Base-by-base conservation (phyloP, 2,888 invertebrate genomes). In the Chrysotoxum bicinctum region DNA sequence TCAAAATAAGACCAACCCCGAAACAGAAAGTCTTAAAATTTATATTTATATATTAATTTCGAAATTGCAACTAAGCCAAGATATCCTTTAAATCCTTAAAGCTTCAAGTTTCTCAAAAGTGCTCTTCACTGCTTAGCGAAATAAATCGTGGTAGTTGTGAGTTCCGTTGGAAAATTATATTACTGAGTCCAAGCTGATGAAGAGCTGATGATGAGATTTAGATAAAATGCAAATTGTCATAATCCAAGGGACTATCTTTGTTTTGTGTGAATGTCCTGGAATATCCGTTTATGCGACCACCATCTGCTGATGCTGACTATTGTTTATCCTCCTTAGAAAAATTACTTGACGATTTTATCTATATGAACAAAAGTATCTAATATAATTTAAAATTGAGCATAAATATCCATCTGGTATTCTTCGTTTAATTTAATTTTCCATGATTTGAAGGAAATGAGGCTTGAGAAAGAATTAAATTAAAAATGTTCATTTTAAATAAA, bases 161-260 rank as follows among this genome's bases (percentile, higher is more conserved):
- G n/a, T 60, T 43, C 10, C 37, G 37, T 14, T 14, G 32, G 19
- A 56, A 35, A 40, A 21, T 26, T 10, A 54, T 30, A 54, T 54
- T 54, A 32, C 16, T 54, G 45, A 58, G 40, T 73, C 60, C 62
- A 73, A 62, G 60, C 48, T 35, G 48, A 37, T 21, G 56, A 70
- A 56, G 43, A 54, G 50, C 32, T 64, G 64, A 32, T 66, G 56
- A 66, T 66, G 45, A 56, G 54, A 66, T 56, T 56, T 43, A 56
- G 66, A 56, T 66, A 45, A 30, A 32, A 73, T 60, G 73, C 35
- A 56, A 75, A 66, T 75, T 66, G 54, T 45, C 66, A 66, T 75
- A 66, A 75, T 66, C 74, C 74, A 16, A 14, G 54, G 66, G 64
- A 75, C 54, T 75, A 66, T 37, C 26, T 23, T 66, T 50, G 64